Conservation (phyloP, 2,797 vertebrate species). For the Poecilia gillii region DNA sequence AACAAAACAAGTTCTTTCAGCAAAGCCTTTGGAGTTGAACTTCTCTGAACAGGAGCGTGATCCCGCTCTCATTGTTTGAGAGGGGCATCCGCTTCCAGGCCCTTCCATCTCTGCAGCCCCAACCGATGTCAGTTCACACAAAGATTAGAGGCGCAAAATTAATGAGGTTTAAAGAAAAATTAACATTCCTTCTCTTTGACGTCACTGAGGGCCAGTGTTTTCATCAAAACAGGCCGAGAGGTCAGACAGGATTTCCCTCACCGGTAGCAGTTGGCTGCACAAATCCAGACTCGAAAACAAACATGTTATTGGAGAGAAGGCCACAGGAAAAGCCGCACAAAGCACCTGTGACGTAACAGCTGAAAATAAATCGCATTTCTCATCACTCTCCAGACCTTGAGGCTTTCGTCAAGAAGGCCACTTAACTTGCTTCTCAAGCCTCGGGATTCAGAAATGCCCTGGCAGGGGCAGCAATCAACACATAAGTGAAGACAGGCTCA, state of each 20-base stretch:
- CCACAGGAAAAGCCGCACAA: conserved; percentile 72
- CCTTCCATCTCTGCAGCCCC: conserved; percentile 9
- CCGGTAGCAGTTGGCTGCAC: conserved; percentile 63
- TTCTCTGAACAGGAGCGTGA: conserved; percentile 40
- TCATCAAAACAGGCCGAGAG: conserved; percentile 55
- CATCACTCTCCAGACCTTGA: conserved; percentile 51
- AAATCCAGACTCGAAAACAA: conserved; percentile 78
- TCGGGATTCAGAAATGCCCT: conserved; percentile 24
- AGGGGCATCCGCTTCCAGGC: conserved; percentile 32
- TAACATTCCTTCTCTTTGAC: conserved; percentile 50
- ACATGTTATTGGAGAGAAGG: conserved; percentile 67
- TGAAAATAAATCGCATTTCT: conserved; percentile 65
- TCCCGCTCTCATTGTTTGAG: conserved; percentile 36
- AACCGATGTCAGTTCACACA: conserved; percentile 58
- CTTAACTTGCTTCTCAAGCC: conserved; percentile 51
- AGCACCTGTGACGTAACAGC: conserved; percentile 60
- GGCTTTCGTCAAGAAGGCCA: conserved; percentile 49
- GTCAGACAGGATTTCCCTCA: conserved; percentile 78
- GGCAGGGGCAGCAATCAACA: conserved; percentile 5
- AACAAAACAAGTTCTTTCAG: conserved; percentile 48
- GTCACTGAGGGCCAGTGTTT: conserved; percentile 66
- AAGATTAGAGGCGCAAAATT: conserved; percentile 51
- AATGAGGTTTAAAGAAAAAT: conserved; percentile 50
- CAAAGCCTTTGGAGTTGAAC: conserved; percentile 60
- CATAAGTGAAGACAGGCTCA: neutral